Evolutionary conservation across 2,797 vertebrate species (phyloP).

Genomic region (Smutsia gigantea): DNA sequence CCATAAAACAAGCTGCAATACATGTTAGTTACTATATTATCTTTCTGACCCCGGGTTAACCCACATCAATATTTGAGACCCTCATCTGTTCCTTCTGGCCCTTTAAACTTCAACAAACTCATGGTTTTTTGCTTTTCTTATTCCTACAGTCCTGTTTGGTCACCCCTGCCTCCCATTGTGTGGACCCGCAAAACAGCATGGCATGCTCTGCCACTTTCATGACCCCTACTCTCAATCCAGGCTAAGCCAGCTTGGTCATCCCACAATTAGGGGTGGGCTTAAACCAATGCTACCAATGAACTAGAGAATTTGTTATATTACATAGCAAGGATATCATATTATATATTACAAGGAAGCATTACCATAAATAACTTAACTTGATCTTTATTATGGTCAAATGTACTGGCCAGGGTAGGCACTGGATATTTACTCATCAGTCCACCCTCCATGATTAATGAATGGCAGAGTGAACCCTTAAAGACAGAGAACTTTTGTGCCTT

Average conservation of each 20-base stretch:
- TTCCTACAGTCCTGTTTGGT: not conserved
- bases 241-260: not conserved
- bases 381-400: not conserved
- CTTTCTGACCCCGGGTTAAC: not conserved
- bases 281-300: not conserved
- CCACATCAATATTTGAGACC: not conserved
- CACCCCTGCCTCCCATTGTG: accelerated
- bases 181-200: not conserved
- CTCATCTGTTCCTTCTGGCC: not conserved
- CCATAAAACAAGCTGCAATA: not conserved
- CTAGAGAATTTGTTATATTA: not conserved
- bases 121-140: not conserved
- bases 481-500: not conserved
- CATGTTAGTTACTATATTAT: not conserved
- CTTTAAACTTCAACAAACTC: not conserved
- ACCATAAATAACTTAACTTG: not conserved
- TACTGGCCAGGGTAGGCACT: not conserved
- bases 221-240: not conserved
- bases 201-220: not conserved
- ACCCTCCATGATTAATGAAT: not conserved
- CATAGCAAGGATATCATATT: not conserved
- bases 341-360: not conserved
- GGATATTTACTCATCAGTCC: not conserved
- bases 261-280: not conserved
- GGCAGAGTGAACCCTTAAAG: not conserved